Evolutionary conservation across 2,888 invertebrate species (phyloP).

Genomic region (Neoascia interrupta): DNA sequence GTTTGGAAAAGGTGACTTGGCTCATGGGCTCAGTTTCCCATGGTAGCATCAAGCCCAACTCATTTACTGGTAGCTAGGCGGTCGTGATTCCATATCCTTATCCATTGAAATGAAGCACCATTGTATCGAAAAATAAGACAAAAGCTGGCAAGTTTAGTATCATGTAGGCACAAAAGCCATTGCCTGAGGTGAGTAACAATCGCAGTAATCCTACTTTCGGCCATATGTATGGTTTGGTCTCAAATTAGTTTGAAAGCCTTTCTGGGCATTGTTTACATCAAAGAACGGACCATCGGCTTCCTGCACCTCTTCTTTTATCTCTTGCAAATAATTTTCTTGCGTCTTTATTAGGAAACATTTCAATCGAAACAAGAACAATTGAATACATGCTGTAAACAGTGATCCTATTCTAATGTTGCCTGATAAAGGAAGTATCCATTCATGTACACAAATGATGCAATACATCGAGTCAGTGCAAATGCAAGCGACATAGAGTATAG

Average conservation of each 20-base stretch:
- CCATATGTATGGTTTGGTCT: conserved; percentile 1
- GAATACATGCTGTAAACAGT: conserved; percentile 43
- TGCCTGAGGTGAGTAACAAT: conserved; percentile 36
- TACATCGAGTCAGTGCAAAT: too few species aligned
- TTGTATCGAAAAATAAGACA: too few species aligned
- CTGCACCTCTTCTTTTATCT: too few species aligned
- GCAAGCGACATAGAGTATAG: conserved; percentile 61
- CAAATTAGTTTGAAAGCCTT: conserved; percentile 46
- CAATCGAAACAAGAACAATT: conserved; percentile 38
- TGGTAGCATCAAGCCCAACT: neutral
- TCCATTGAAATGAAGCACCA: conserved; percentile 6
- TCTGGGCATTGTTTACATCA: conserved; percentile 40
- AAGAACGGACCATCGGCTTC: neutral
- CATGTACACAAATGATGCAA: too few species aligned
- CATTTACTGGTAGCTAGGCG: neutral
- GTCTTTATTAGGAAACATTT: conserved; percentile 3
- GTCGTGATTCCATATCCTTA: conserved; percentile 10
- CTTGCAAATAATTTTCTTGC: neutral
- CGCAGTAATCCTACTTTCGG: conserved; percentile 27
- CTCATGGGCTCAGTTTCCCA: conserved; percentile 19
- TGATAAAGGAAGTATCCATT: conserved; percentile 6
- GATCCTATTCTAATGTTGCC: conserved; percentile 15
- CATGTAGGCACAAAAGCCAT: conserved; percentile 25
- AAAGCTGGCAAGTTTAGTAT: too few species aligned
- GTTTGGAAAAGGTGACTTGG: too few species aligned